These are phyloP conservation scores for Enteromius trimaculatus DNA, from an alignment of 2,797 vertebrate species.

Conservation along the genomic window DNA sequence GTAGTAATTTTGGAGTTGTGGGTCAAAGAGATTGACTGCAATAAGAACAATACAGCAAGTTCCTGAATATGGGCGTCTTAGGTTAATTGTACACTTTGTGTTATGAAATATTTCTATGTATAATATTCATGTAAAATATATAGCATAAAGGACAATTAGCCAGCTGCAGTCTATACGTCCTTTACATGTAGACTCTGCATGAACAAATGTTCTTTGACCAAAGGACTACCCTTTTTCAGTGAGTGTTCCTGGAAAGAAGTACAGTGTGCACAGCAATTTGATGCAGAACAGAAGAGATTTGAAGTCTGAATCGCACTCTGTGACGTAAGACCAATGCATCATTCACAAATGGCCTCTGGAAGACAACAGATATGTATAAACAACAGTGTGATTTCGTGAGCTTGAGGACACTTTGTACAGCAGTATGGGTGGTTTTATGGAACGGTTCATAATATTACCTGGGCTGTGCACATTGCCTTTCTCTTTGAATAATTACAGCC, in stretches of 20 bases:
- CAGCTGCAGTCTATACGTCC: background rate
- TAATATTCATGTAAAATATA: background rate
- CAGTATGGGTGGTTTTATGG: slow-evolving; percentile 16
- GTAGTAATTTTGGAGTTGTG: slow-evolving; percentile 20
- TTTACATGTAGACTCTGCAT: background rate
- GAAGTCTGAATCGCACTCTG: slow-evolving; percentile 7
- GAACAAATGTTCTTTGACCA: background rate
- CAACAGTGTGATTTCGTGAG: slow-evolving; percentile 27
- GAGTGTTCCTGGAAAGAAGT: background rate
- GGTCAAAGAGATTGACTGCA: slow-evolving; percentile 19
- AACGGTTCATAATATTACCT: slow-evolving; percentile 23
- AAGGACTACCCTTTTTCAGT: background rate
- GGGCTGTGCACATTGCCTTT: slow-evolving; percentile 14
- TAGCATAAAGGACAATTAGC: background rate
- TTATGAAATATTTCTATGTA: background rate
- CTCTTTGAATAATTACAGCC: slow-evolving; percentile 41
- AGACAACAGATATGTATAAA: slow-evolving; percentile 17
- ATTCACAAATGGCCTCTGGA: slow-evolving; percentile 17
- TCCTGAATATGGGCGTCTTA: background rate
- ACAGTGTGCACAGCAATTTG: background rate
- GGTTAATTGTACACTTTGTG: background rate
- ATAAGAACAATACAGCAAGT: background rate
- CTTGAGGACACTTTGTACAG: slow-evolving; percentile 14
- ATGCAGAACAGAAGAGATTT: background rate
- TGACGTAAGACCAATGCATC: slow-evolving; percentile 12